A percentile compares a stretch with the other conserved stretches of the same genome.
phyloP scores from a whole-genome alignment of 2,888 invertebrate species.

The Belgica antarctica region DNA sequence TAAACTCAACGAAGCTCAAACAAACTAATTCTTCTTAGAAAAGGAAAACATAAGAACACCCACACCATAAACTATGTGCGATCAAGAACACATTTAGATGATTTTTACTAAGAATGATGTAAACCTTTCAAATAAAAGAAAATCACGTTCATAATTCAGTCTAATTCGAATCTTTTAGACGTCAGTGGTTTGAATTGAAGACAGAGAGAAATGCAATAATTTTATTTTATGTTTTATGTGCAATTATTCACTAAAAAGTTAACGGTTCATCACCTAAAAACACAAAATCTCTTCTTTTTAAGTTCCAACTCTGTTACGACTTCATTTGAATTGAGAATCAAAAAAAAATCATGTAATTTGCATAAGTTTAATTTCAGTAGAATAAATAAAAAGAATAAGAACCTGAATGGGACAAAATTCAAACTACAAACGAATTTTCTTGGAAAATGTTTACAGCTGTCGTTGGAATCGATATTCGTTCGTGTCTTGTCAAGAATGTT shows the following conservation, averaged over 20 bases:
- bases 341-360: conserved; percentile 19
- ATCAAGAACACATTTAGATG: not conserved
- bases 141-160: not conserved
- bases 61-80: not conserved
- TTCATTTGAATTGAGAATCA: not conserved
- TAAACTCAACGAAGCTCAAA: not conserved
- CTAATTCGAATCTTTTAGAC: conserved; percentile 4
- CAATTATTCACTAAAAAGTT: conserved; percentile 41
- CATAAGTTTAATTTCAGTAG: conserved; percentile 25
- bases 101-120: not conserved
- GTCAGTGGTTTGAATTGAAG: not conserved
- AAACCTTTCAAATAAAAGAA: not conserved
- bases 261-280: conserved; percentile 35
- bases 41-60: not conserved
- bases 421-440: not conserved
- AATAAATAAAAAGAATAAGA: conserved; percentile 7
- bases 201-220: conserved; percentile 32
- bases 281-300: not conserved
- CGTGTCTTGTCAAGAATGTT: no score
- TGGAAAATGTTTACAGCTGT: no score
- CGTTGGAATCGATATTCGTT: no score
- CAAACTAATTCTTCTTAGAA: not conserved
- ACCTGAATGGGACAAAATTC: conserved; percentile 9
- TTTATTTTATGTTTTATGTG: conserved; percentile 37
- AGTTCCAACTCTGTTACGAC: not conserved